Percentiles rank a stretch among this genome's conserved stretches.
Conservation (phyloP, 2,888 invertebrate species). For the Caenorhabditis afra region DNA sequence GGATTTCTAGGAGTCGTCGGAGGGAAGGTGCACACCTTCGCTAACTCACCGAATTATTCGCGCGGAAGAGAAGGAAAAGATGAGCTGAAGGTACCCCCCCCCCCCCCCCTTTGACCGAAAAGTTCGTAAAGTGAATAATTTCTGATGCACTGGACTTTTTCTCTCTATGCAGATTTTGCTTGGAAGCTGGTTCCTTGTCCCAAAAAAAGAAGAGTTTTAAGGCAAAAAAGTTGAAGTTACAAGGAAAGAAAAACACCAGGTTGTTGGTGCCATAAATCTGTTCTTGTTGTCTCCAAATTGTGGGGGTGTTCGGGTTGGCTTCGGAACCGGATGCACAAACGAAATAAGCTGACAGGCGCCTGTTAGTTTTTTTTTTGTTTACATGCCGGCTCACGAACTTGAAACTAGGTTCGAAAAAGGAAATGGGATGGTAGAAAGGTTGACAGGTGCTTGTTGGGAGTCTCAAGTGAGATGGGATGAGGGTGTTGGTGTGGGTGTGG, state of each 20-base stretch:
- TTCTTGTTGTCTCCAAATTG: constrained; percentile 47
- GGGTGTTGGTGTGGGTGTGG: neutral
- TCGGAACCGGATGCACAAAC: constrained; percentile 13
- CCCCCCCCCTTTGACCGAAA: no score
- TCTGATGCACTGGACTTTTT: constrained; percentile 32
- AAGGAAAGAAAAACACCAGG: constrained; percentile 11
- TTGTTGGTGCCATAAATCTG: constrained; percentile 36
- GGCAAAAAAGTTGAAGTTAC: no score
- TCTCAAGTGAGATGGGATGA: neutral
- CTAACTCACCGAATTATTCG: constrained; percentile 43
- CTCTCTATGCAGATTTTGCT: constrained; percentile 12
- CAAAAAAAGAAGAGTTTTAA: constrained; percentile 4
- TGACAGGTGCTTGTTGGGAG: neutral
- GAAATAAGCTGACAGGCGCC: constrained; percentile 32
- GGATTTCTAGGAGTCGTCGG: constrained; percentile 25
- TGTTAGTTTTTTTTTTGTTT: constrained; percentile 27
- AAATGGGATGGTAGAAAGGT: no score
- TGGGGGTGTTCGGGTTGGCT: constrained; percentile 18
- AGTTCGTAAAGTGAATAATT: constrained; percentile 49
- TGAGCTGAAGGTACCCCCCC: constrained; percentile 47
- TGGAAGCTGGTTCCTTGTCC: neutral
- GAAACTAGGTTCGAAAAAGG: constrained; percentile 6
- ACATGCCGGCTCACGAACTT: constrained; percentile 7
- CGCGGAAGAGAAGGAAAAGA: constrained; percentile 50
- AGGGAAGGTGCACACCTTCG: constrained; percentile 12